A percentile compares a stretch with the other conserved stretches of the same genome.
These are phyloP conservation scores for Sycobia sp. DNA, from an alignment of 1,140 invertebrate genomes.

Conservation along the genomic window DNA sequence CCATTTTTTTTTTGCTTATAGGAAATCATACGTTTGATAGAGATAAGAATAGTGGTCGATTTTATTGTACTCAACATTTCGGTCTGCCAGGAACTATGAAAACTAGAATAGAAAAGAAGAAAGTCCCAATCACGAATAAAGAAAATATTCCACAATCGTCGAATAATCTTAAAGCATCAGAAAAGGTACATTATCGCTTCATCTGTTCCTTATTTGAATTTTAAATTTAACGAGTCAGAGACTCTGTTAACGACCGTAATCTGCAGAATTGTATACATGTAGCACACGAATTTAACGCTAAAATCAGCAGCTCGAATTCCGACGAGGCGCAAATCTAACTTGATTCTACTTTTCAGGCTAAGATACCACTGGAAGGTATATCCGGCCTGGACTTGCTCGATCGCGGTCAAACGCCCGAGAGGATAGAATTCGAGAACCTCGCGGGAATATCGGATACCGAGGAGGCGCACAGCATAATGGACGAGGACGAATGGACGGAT, in stretches of 20 bases:
- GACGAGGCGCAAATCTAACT: too few relatives aligned
- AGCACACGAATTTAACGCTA: too few relatives aligned
- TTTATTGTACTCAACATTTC: slow-evolving; percentile 84
- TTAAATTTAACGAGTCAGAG: too few relatives aligned
- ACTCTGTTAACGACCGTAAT: too few relatives aligned
- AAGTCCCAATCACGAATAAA: slow-evolving; percentile 51
- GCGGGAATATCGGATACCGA: slow-evolving; percentile 71
- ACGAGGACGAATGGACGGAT: slow-evolving; percentile 93
- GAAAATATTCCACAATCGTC: slow-evolving; percentile 57
- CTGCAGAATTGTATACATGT: too few relatives aligned
- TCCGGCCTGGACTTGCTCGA: slow-evolving; percentile 66
- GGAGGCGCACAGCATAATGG: slow-evolving; percentile 79
- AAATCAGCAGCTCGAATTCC: too few relatives aligned
- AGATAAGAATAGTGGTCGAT: slow-evolving; percentile 73
- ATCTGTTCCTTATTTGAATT: too few relatives aligned
- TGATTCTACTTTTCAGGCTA: slow-evolving; percentile 39
- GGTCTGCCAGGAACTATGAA: slow-evolving; percentile 66
- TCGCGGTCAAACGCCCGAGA: slow-evolving; percentile 76
- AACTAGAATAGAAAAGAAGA: slow-evolving; percentile 54
- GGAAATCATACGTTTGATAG: slow-evolving; percentile 77
- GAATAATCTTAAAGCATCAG: slow-evolving; percentile 47
- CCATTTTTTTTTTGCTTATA: slow-evolving; percentile 46
- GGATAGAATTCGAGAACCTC: slow-evolving; percentile 77
- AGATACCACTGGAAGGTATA: slow-evolving; percentile 57
- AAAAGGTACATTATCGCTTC: slow-evolving; percentile 49